Percentiles rank a stretch among this genome's conserved stretches.
Conservation (phyloP, 2,888 invertebrate species). For the Schizotus pectinicornis region DNA sequence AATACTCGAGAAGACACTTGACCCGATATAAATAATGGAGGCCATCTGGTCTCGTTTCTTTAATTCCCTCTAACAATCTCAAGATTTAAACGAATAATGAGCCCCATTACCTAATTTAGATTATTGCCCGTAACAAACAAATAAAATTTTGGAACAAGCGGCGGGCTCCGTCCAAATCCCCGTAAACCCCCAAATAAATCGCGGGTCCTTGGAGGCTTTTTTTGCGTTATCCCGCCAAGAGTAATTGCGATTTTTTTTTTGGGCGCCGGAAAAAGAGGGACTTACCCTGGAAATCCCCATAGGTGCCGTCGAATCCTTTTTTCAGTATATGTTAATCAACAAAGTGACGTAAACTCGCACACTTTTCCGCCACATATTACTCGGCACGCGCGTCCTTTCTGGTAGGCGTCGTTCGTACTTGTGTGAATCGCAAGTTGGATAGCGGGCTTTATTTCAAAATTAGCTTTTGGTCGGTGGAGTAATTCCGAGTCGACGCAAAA, state of each 20-base stretch:
- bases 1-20: constrained; percentile 20
- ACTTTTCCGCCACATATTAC: constrained; percentile 44
- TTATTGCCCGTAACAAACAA: constrained; percentile 25
- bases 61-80: constrained; percentile 44
- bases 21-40: constrained; percentile 30
- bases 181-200: neutral
- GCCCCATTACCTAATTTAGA: constrained; percentile 48
- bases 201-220: neutral
- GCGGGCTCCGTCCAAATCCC: neutral
- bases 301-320: constrained; percentile 26
- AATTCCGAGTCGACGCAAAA: constrained; percentile 30
- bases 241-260: neutral
- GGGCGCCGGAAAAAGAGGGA: neutral
- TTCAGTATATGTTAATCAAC: constrained; percentile 13
- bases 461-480: constrained; percentile 40
- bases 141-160: constrained; percentile 8
- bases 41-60: constrained; percentile 45
- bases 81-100: constrained; percentile 49
- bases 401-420: constrained; percentile 38
- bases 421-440: constrained; percentile 40
- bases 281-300: constrained; percentile 40
- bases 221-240: neutral
- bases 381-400: constrained; percentile 26
- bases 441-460: constrained; percentile 46
- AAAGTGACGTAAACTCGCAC: constrained; percentile 36